Percentiles rank a stretch among this genome's conserved stretches.
Evolutionary conservation across 53 echinoderm and acorn worm species (phyloP).

Genomic region (Zoroaster sp.): DNA sequence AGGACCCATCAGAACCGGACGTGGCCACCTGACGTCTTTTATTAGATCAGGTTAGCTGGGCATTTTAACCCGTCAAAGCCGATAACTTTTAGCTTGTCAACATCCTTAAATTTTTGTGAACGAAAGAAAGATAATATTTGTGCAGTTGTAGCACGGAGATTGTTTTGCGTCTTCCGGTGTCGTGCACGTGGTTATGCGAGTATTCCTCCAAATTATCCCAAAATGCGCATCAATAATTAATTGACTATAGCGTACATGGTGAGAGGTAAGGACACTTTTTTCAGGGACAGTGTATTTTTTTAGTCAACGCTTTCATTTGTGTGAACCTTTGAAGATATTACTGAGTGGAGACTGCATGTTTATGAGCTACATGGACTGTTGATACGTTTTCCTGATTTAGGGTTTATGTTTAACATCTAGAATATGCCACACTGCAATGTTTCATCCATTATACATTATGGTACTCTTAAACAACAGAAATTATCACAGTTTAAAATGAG

Average conservation of each 20-base stretch:
- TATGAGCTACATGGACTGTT: too few species aligned
- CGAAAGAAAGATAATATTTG: conserved; percentile 30
- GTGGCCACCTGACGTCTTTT: conserved; percentile 51
- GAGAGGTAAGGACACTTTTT: not conserved
- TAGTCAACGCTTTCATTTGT: not conserved
- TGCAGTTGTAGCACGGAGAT: conserved; percentile 36
- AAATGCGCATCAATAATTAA: conserved; percentile 41
- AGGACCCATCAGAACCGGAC: conserved; percentile 40
- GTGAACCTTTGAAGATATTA: too few species aligned
- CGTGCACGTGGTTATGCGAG: conserved; percentile 49
- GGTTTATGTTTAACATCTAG: too few species aligned
- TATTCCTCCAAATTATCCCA: conserved; percentile 31
- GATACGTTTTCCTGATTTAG: too few species aligned
- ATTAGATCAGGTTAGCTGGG: conserved; percentile 51
- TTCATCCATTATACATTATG: too few species aligned
- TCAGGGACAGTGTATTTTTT: not conserved
- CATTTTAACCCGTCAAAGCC: conserved; percentile 54
- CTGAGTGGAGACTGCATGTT: too few species aligned
- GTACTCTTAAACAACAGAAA: too few species aligned
- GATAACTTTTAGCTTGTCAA: conserved; percentile 5
- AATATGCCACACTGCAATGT: too few species aligned
- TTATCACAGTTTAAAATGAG: too few species aligned
- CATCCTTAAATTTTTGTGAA: not conserved
- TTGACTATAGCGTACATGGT: not conserved
- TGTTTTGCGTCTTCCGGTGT: conserved; percentile 36